These are phyloP conservation scores for Psittacus erithacus DNA, from an alignment of 2,113 vertebrate genomes.

Conservation along the genomic window DNA sequence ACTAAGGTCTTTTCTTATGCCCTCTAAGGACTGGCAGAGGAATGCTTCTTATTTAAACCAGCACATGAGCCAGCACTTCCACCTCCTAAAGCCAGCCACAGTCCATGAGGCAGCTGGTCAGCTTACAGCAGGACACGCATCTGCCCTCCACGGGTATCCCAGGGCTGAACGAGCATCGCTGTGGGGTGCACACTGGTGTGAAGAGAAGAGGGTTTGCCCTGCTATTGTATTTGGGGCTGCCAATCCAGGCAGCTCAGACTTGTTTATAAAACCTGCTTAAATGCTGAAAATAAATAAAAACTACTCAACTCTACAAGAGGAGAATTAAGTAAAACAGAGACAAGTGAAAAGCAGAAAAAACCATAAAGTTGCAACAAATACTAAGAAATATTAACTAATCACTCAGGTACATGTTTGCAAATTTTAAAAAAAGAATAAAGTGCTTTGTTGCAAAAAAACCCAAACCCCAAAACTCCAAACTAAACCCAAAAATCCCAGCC, in stretches of 20 bases:
- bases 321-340: neutral
- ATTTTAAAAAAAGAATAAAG: neutral
- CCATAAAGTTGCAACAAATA: neutral
- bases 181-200: rapidly evolving
- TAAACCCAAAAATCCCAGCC: neutral
- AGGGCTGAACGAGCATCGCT: rapidly evolving
- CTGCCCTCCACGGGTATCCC: rapidly evolving
- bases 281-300: neutral
- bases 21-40: neutral
- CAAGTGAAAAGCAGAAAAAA: neutral
- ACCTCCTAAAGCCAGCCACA: neutral
- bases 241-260: neutral
- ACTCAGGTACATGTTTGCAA: neutral
- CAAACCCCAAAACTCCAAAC: neutral
- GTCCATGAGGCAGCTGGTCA: neutral
- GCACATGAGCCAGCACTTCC: neutral
- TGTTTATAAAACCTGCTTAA: neutral
- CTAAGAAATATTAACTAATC: neutral
- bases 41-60: neutral
- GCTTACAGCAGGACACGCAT: rapidly evolving
- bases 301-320: neutral
- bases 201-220: neutral
- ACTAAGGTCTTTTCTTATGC: neutral
- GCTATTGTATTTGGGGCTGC: neutral
- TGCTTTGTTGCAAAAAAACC: neutral